Evolutionary conservation across 2,888 invertebrate species (phyloP).

Genomic region (Caenorhabditis afra): DNA sequence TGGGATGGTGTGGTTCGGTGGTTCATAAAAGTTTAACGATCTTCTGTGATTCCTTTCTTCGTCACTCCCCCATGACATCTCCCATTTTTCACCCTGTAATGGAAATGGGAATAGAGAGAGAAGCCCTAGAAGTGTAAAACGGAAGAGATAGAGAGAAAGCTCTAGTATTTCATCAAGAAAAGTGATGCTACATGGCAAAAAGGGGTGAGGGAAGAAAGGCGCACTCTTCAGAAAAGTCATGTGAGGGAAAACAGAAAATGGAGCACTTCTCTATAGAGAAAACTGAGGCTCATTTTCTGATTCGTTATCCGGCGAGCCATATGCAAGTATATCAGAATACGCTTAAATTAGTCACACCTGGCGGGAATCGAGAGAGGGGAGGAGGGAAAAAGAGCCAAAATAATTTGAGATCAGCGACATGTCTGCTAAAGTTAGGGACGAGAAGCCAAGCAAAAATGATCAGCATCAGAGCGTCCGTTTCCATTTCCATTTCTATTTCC

Average conservation of each 20-base stretch:
- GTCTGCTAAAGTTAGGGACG: too few relatives aligned
- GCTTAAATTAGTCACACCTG: constrained; percentile 16
- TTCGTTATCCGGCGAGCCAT: background rate
- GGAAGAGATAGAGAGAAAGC: background rate
- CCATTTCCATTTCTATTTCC: too few relatives aligned
- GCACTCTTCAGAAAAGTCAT: too few relatives aligned
- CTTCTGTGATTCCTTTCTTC: constrained; percentile 1
- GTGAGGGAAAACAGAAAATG: too few relatives aligned
- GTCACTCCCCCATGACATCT: too few relatives aligned
- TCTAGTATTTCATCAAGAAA: constrained; percentile 44
- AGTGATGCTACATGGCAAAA: constrained; percentile 31
- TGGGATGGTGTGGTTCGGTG: too few relatives aligned
- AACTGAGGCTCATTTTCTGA: background rate
- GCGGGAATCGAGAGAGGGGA: background rate
- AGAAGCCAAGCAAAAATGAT: too few relatives aligned
- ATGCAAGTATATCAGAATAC: constrained; percentile 8
- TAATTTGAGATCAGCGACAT: background rate
- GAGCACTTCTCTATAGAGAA: too few relatives aligned
- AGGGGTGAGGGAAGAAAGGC: background rate
- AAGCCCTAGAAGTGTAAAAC: background rate
- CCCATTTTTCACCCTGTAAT: background rate
- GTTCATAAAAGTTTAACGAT: background rate
- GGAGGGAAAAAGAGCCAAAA: background rate
- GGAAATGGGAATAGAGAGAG: background rate
- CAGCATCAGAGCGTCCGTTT: too few relatives aligned